Percentiles rank a stretch among this genome's conserved stretches.
These are phyloP conservation scores for Bufo bufo DNA, from an alignment of 2,113 vertebrate species.

Conservation along the genomic window DNA sequence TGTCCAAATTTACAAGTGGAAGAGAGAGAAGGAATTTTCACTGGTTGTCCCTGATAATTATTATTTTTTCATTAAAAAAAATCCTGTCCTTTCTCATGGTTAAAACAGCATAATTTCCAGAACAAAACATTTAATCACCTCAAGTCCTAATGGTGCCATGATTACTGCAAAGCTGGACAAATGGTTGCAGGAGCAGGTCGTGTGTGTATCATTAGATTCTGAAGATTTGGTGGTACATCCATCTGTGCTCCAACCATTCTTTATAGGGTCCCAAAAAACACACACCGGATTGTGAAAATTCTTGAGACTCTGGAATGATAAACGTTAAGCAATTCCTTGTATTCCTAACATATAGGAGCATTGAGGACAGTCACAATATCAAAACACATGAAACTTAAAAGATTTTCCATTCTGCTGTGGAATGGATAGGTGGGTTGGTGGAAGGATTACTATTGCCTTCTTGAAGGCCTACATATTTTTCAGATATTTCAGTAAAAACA, in stretches of 20 bases:
- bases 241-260: slow-evolving; percentile 65
- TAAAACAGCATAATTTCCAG: not conserved
- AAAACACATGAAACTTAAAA: not conserved
- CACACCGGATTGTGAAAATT: slow-evolving; percentile 61
- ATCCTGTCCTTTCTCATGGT: too few relatives aligned
- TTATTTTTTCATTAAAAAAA: too few relatives aligned
- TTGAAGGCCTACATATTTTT: not conserved
- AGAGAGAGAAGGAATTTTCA: too few relatives aligned
- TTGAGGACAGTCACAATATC: not conserved
- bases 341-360: not conserved
- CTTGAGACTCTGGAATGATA: not conserved
- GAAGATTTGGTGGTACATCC: slow-evolving; percentile 65
- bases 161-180: slow-evolving; percentile 78
- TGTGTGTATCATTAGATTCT: slow-evolving; percentile 61
- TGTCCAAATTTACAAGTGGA: too few relatives aligned
- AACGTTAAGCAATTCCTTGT: not conserved
- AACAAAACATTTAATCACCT: slow-evolving; percentile 52
- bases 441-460: not conserved
- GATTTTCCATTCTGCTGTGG: not conserved
- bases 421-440: not conserved
- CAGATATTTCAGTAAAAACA: too few relatives aligned
- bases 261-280: slow-evolving; percentile 70
- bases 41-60: too few relatives aligned
- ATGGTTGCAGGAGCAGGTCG: slow-evolving; percentile 71
- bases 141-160: slow-evolving; percentile 70